A percentile compares a stretch with the other conserved stretches of the same genome.
phyloP scores from a whole-genome alignment of 2,113 vertebrate genomes.

The Sarotherodon lohbergeri region DNA sequence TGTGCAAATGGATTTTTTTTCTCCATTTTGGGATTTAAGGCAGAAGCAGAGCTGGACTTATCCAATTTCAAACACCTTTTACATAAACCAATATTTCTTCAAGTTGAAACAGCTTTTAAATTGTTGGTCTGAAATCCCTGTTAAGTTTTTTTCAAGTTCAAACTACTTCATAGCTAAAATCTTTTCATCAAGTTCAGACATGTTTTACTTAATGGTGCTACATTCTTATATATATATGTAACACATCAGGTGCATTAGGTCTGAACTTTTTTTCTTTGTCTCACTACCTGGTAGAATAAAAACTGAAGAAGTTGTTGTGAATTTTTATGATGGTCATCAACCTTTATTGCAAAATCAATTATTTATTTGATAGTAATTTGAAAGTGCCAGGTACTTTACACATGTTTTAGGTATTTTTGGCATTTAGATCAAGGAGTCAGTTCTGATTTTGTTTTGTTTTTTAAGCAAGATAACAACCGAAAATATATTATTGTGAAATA shows the following conservation, averaged over 20 bases:
- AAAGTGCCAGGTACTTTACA: background rate
- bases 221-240: background rate
- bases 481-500: background rate
- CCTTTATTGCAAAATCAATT: background rate
- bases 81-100: constrained; percentile 6
- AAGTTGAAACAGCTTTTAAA: background rate
- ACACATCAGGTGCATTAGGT: background rate
- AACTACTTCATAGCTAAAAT: background rate
- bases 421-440: background rate
- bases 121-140: background rate
- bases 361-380: background rate
- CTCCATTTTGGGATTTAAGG: constrained; percentile 4
- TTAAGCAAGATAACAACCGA: background rate
- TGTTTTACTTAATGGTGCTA: background rate
- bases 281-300: background rate
- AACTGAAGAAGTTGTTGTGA: background rate
- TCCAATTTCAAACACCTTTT: constrained; percentile 34
- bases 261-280: background rate
- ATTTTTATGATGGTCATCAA: background rate
- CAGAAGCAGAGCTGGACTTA: background rate
- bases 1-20: constrained; percentile 20
- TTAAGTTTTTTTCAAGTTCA: background rate
- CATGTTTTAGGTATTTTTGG: background rate
- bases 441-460: background rate
- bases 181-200: background rate